Conservation (phyloP, 2,113 vertebrate species). For the Upupa epops region DNA sequence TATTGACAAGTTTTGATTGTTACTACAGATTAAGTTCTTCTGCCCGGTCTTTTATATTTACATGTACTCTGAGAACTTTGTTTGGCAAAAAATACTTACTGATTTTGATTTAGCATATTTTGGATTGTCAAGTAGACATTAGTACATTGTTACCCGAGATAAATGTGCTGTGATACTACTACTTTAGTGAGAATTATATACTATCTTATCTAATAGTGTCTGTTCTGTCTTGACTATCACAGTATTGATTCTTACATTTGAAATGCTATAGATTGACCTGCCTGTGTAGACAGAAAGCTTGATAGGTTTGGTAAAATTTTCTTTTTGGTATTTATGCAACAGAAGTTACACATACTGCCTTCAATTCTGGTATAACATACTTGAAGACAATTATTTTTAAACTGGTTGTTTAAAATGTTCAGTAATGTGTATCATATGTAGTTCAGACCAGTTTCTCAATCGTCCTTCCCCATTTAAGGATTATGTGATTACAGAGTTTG, state of each 20-base stretch:
- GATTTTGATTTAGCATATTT: neutral
- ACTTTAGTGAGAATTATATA: neutral
- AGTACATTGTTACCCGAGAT: neutral
- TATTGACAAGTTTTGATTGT: neutral
- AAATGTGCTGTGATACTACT: neutral
- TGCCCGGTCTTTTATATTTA: neutral
- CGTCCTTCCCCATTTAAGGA: neutral
- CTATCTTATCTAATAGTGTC: neutral
- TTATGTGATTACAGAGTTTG: slow-evolving; percentile 13
- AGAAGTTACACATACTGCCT: neutral
- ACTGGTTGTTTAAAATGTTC: neutral
- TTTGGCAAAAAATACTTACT: neutral
- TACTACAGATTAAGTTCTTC: neutral
- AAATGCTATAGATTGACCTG: neutral
- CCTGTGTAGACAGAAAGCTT: neutral
- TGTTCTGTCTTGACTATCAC: neutral
- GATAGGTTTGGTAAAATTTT: neutral
- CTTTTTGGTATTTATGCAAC: neutral
- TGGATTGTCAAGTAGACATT: neutral
- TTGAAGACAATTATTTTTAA: neutral
- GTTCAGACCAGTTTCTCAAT: neutral
- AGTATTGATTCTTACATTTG: neutral
- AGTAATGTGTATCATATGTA: neutral
- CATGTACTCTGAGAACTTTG: neutral
- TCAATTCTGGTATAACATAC: neutral